phyloP scores from a whole-genome alignment of 2,797 vertebrate genomes.

The Cygnus olor region DNA sequence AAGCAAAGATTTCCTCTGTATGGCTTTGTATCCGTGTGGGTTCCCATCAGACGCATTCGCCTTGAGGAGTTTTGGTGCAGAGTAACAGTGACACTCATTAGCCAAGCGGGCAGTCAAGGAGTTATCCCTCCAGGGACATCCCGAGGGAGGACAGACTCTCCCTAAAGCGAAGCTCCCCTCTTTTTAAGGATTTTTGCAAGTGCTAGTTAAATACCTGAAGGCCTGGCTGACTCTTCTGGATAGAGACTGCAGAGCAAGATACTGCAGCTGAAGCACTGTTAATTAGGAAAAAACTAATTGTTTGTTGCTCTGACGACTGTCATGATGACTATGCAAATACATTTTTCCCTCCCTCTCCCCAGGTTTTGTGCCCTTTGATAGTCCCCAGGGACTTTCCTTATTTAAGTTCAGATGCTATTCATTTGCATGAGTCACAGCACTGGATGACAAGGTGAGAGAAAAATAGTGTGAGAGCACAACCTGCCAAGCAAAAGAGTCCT shows the following conservation, averaged over 20 bases:
- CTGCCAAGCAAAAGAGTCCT: neutral
- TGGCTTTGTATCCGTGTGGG: neutral
- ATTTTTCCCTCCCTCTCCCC: neutral
- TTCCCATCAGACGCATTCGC: neutral
- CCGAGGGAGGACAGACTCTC: neutral
- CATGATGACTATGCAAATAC: slow-evolving; percentile 42
- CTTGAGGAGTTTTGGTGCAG: slow-evolving; percentile 18
- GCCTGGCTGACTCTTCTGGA: neutral
- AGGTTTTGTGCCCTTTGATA: slow-evolving; percentile 49
- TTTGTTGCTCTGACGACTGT: slow-evolving; percentile 41
- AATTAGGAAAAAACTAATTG: slow-evolving; percentile 45
- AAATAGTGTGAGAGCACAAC: neutral
- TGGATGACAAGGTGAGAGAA: slow-evolving; percentile 42
- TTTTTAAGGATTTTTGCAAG: slow-evolving; percentile 1
- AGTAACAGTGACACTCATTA: slow-evolving; percentile 41
- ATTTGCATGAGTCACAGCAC: slow-evolving; percentile 51
- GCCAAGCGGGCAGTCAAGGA: neutral
- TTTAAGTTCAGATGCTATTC: slow-evolving; percentile 44
- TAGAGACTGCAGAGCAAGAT: neutral
- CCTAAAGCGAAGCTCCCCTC: neutral
- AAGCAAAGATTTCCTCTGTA: neutral
- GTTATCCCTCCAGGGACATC: neutral
- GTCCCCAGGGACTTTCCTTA: slow-evolving; percentile 27
- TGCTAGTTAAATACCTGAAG: slow-evolving; percentile 8
- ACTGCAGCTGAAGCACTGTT: neutral